phyloP scores from a whole-genome alignment of 1,140 invertebrate species.

The Papilio glaucus region DNA sequence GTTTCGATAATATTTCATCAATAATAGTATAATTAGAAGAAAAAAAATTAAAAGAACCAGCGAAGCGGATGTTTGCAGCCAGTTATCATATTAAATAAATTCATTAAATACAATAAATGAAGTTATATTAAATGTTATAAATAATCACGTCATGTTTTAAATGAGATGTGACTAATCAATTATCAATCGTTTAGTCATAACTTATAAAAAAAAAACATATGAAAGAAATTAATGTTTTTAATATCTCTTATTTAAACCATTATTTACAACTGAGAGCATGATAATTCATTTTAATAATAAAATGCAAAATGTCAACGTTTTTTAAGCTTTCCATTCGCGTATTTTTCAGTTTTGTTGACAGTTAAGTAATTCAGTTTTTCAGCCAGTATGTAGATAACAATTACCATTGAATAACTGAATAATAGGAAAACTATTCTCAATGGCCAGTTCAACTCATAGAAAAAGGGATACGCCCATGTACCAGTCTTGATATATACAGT shows the following conservation, averaged over 20 bases:
- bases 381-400: constrained; percentile 87
- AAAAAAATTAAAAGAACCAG: too few species aligned
- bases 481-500: constrained; percentile 87
- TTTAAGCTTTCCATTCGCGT: background rate
- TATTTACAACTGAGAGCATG: background rate
- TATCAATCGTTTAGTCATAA: background rate
- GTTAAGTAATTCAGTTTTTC: constrained; percentile 48
- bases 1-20: too few species aligned
- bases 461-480: constrained; percentile 93
- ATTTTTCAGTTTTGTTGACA: background rate
- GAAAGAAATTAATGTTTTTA: background rate
- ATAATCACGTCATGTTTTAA: background rate
- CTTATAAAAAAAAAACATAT: background rate
- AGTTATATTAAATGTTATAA: background rate
- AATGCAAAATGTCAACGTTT: background rate
- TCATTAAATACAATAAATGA: too few species aligned
- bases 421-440: constrained; percentile 88
- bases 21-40: too few species aligned
- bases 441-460: constrained; percentile 88
- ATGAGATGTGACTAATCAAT: background rate
- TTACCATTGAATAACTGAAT: constrained; percentile 78
- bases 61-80: too few species aligned
- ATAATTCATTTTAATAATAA: background rate
- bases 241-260: background rate
- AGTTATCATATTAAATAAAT: too few species aligned